Evolutionary conservation across 2,888 invertebrate genomes (phyloP), one percentile per base, ranked within the genome.

Genomic region (Napeogenes sylphis): DNA sequence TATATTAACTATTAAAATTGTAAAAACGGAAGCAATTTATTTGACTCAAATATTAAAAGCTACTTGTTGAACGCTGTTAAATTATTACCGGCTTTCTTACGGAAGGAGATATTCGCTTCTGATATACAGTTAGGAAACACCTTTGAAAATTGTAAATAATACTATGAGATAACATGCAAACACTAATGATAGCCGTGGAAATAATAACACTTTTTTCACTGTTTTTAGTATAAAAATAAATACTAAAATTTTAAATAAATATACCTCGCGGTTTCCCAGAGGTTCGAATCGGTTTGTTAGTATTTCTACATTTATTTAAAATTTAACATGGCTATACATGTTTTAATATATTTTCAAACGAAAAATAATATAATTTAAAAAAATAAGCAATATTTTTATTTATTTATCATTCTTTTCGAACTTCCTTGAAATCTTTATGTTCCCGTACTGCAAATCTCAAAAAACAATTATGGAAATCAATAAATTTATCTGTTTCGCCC

Each of bases 381-480:
- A 4, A 2, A 35, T 35, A 4, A 4, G 4, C 35, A 35, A 35
- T 2, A 5, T 35, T 2, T 35, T 35, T 35, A 4, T 35, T 6
- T 35, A 5, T 35, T 35, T 5, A 35, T 35, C 6, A 35, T 35
- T 35, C 6, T 5, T 35, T 5, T 5, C 2, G 4, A 35, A 35
- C 6, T 6, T 35, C 35, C 6, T 35, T 35, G 35, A 35, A 35
- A 6, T 35, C 35, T 35, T 35, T 35, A 35, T 35, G 35, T 35
- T 35, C 6, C 4, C 35, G 35, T 42, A 12, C 8, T 42, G 8
- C 42, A 42, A 42, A 42, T 42, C 42, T 10, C 3, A 76, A 82
- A 86, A 89, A 89, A 88, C 87, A 89, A 87, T 90, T 87, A 88
- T 84, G 82, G 78, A 81, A 81, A 80, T 79, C 83, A 82, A 90